Evolutionary conservation across 2,888 invertebrate species (phyloP).

Genomic region (Eurytoma californica): DNA sequence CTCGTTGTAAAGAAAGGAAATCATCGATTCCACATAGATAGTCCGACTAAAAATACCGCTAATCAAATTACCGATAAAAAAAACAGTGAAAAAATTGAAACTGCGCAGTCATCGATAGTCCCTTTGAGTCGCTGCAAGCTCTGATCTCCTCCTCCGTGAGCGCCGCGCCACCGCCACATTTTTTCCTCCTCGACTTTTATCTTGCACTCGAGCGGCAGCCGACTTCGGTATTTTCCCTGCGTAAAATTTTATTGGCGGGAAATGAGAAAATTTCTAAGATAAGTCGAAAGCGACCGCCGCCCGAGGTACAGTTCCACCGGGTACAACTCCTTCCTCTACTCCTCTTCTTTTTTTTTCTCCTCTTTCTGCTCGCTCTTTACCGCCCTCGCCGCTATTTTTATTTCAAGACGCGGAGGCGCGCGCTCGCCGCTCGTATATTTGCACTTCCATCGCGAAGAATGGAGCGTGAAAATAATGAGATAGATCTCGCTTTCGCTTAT

Average conservation of each 20-base stretch:
- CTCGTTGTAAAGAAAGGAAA: too few species aligned
- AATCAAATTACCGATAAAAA: too few species aligned
- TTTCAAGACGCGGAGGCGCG: conserved; percentile 6
- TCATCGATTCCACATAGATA: too few species aligned
- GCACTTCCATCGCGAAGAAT: conserved; percentile 31
- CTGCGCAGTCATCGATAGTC: too few species aligned
- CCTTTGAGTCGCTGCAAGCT: too few species aligned
- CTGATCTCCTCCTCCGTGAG: neutral
- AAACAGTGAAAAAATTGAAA: too few species aligned
- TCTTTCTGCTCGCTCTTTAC: conserved; percentile 12
- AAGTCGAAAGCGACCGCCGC: conserved; percentile 33
- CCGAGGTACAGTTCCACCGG: conserved; percentile 7
- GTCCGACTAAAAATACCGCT: too few species aligned
- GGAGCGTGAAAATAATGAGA: conserved; percentile 51
- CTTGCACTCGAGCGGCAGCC: conserved; percentile 20
- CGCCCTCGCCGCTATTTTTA: conserved; percentile 17
- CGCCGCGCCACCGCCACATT: neutral
- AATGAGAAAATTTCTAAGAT: conserved; percentile 50
- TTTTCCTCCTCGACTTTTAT: conserved; percentile 14
- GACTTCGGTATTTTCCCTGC: conserved; percentile 32
- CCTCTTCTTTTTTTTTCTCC: neutral
- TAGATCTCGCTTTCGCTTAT: conserved; percentile 1
- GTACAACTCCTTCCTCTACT: neutral
- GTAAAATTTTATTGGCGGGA: conserved; percentile 51
- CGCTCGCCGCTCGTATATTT: conserved; percentile 19